Evolutionary conservation across 2,888 invertebrate genomes (phyloP), one percentile per base, ranked within the genome.

Genomic region (Spodoptera exigua): DNA sequence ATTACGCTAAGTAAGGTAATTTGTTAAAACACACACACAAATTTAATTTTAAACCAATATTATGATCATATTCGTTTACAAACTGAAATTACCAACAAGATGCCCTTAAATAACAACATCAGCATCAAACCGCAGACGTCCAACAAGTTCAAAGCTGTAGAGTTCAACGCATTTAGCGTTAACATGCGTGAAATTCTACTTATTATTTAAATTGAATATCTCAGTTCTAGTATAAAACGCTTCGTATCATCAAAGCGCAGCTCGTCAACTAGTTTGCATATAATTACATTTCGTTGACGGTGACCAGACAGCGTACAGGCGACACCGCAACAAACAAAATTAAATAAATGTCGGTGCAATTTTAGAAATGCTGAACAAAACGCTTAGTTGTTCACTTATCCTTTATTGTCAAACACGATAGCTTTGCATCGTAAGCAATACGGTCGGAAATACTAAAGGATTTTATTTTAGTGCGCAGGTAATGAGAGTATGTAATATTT

Each of bases 341-440:
- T 13, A 32, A 64, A 43, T 16, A 4, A 43, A 18, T 40, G 11
- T 37, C 40, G 32, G 9, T 2, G 9, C 36, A 17, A 53, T 34
- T 16, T 11, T 9, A 40, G 1, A 18, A 53, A 39, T 1, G 39
- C 16, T 9, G 16, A 39, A 53, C 44, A 7, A 35, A 43, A 27
- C 34, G 18, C n/a, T 36, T 47, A 13, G 17, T 27, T 41, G 7
- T 39, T 5, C 43, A 27, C 27, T 0, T 61, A 45, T 51, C 21
- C 3, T 44, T 34, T 21, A 34, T 39, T 13, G 13, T 14, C 1
- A 13, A 18, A 3, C 18, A 48, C n/a, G 12, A 14, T 21, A 37
- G 18, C 14, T 16, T 2, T 12, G 27, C 12, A 16, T 14, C 2
- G 9, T 13, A 14, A 13, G 17, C 14, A 11, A 18, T 27, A 7